phyloP scores from a whole-genome alignment of 2,888 invertebrate genomes.

The Flexamia atlantica region DNA sequence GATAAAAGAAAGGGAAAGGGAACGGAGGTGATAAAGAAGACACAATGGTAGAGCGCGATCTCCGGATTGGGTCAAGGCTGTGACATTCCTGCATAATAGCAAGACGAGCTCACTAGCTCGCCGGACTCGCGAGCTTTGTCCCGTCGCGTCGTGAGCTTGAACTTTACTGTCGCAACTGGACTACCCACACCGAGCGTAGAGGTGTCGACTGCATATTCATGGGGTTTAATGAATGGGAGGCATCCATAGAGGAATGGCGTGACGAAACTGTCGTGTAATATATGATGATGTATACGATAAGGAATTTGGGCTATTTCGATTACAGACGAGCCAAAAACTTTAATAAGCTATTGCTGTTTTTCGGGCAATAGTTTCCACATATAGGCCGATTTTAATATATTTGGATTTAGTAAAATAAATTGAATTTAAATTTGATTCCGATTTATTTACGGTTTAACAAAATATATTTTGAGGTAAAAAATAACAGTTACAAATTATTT shows the following conservation, averaged over 20 bases:
- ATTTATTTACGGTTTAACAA: no score
- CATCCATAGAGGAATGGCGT: neutral
- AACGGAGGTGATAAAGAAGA: constrained; percentile 39
- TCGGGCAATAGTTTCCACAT: no score
- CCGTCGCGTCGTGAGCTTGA: neutral
- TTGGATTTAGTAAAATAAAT: no score
- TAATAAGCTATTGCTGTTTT: no score
- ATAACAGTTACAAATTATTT: no score
- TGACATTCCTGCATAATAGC: constrained; percentile 50
- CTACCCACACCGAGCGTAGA: constrained; percentile 12
- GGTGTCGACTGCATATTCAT: constrained; percentile 8
- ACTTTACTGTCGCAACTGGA: constrained; percentile 28
- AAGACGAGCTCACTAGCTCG: constrained; percentile 6
- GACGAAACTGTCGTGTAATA: neutral
- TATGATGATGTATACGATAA: neutral
- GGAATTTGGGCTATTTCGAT: neutral
- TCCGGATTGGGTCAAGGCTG: constrained; percentile 41
- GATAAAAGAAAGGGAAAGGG: constrained; percentile 30
- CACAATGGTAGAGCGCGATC: constrained; percentile 29
- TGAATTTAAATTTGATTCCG: no score
- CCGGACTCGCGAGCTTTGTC: neutral
- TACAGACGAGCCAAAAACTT: no score
- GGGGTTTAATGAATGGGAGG: neutral
- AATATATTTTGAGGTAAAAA: no score
- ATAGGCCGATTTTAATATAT: no score